These are phyloP conservation scores for Drosophila dives DNA, from an alignment of 2,888 invertebrate genomes.

Conservation along the genomic window DNA sequence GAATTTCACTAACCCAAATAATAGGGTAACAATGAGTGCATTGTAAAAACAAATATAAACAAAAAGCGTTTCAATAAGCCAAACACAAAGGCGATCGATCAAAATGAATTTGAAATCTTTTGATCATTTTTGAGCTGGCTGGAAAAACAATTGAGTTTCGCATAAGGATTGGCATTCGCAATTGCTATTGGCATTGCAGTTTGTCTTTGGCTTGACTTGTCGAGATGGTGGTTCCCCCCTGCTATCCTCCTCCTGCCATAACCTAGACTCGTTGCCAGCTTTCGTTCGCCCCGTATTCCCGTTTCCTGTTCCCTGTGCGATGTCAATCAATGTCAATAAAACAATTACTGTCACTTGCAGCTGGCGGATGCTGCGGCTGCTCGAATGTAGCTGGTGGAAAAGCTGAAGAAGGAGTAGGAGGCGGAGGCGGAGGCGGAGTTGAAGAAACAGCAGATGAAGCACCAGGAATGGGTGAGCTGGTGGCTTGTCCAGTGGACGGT, in stretches of 20 bases:
- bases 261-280: constrained; percentile 14
- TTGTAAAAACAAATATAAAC: background rate
- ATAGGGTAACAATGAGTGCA: constrained; percentile 32
- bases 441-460: background rate
- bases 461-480: background rate
- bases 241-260: background rate
- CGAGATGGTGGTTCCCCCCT: constrained; percentile 31
- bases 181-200: constrained; percentile 70
- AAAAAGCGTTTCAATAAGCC: constrained; percentile 10
- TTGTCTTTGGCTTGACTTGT: constrained; percentile 78
- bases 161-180: constrained; percentile 36
- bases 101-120: constrained; percentile 82
- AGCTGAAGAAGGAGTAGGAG: too few species aligned
- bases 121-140: constrained; percentile 76
- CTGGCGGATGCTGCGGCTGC: constrained; percentile 43
- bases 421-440: background rate
- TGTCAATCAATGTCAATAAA: constrained; percentile 83
- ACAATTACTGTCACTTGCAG: constrained; percentile 83
- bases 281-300: constrained; percentile 16
- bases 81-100: constrained; percentile 70
- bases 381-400: constrained; percentile 7
- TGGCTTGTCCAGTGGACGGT: constrained; percentile 30
- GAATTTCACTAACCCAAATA: background rate
- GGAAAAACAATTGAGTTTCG: constrained; percentile 35
- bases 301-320: constrained; percentile 39